Evolutionary conservation across 2,797 vertebrate genomes (phyloP).

Genomic region (Crocidura indochinensis): DNA sequence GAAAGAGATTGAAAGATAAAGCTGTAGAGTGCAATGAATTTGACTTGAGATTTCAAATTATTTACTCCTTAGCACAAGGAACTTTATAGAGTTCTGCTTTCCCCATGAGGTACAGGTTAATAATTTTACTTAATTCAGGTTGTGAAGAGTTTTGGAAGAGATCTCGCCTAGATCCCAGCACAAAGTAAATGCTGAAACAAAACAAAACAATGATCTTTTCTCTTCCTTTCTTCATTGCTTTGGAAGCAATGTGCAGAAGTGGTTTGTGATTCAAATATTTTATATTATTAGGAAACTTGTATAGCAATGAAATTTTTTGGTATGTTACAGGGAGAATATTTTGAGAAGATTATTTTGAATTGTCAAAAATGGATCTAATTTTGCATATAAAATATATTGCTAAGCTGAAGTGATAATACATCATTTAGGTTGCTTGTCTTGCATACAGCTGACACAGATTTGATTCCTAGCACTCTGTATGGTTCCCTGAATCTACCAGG

Average conservation of each 20-base stretch:
- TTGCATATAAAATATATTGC: background rate
- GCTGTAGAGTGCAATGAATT: too few relatives aligned
- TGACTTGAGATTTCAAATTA: too few relatives aligned
- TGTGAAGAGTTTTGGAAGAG: constrained; percentile 17
- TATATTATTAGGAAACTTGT: constrained; percentile 26
- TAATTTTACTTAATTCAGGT: background rate
- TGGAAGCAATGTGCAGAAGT: background rate
- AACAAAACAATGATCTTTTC: constrained; percentile 18
- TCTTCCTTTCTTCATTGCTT: background rate
- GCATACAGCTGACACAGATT: too few relatives aligned
- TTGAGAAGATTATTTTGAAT: constrained; percentile 56
- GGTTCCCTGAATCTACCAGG: too few relatives aligned
- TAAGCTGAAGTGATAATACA: too few relatives aligned
- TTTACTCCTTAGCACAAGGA: too few relatives aligned
- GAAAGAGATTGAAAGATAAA: too few relatives aligned
- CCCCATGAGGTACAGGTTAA: too few relatives aligned
- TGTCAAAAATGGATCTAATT: constrained; percentile 56
- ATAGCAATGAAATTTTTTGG: constrained; percentile 36
- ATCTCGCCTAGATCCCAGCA: background rate
- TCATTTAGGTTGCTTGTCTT: too few relatives aligned
- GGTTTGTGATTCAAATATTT: background rate
- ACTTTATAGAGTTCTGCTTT: too few relatives aligned
- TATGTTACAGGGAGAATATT: constrained; percentile 49
- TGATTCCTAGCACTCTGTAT: too few relatives aligned
- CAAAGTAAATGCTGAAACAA: background rate